These are phyloP conservation scores for Steromphala cineraria DNA, from an alignment of 2,888 invertebrate species.

Conservation along the genomic window DNA sequence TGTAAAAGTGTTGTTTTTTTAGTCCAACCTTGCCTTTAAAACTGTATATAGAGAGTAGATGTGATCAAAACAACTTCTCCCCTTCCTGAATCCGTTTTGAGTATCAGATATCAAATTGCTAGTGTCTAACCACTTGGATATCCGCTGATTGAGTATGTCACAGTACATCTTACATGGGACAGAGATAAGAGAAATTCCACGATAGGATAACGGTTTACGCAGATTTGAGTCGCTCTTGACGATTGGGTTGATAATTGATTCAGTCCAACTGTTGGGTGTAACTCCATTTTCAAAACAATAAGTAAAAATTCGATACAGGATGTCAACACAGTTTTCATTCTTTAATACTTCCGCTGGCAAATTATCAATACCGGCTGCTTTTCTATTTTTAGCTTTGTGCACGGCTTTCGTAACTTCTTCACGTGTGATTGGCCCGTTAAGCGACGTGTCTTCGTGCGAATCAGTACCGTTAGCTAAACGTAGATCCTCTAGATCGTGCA, in stretches of 20 bases:
- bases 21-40: too few species aligned
- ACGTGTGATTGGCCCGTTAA: too few species aligned
- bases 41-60: slow-evolving; percentile 2
- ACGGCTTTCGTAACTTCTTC: not conserved
- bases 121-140: slow-evolving; percentile 17
- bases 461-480: not conserved
- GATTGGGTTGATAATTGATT: slow-evolving; percentile 24
- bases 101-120: slow-evolving; percentile 14
- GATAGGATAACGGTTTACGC: slow-evolving; percentile 1
- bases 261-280: slow-evolving; percentile 15
- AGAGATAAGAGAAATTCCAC: slow-evolving; percentile 25
- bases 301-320: not conserved
- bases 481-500: not conserved
- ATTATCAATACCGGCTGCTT: not conserved
- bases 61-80: slow-evolving; percentile 27
- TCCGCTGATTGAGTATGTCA: slow-evolving; percentile 18
- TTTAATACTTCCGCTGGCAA: not conserved
- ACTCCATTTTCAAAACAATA: slow-evolving; percentile 14
- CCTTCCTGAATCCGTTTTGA: slow-evolving; percentile 25
- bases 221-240: not conserved
- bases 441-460: not conserved
- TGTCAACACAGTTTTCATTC: slow-evolving; percentile 2
- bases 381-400: not conserved
- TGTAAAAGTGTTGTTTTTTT: slow-evolving; percentile 22
- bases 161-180: slow-evolving; percentile 29